Base-by-base conservation (phyloP, 2,797 vertebrate genomes). In the Pelodytes ibericus region DNA sequence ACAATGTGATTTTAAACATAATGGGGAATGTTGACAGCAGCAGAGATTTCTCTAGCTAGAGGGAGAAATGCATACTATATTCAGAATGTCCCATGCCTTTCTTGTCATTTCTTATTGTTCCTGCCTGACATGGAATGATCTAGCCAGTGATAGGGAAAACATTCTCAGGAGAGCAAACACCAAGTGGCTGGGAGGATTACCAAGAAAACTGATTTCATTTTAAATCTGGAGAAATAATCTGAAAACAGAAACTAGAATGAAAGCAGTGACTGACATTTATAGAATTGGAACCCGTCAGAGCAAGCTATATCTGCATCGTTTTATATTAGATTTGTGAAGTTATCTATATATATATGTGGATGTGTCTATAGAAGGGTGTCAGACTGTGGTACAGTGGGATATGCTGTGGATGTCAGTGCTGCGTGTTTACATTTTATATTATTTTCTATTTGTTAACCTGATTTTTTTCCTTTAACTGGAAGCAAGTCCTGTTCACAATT, bases 1-100 rank as follows among this genome's bases (percentile, higher is more conserved):
- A 31, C 49, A 27, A 13, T 65, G 29, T 59, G 69, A 49, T 64
- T 59, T 13, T 29, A 30, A 51, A 18, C 64, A 67, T 49, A 67
- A 67, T 65, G 68, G 75, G 53, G 33, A 20, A 13, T 71, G 68
- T 59, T 77, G 75, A 71, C 75, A 77, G 60, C 58, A 58, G 59
- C 66, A 56, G 49, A 64, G 57, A 64, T 64, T 47, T 47, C 47
- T 31, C 25, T 26, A 62, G 61, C 75, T n/a, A 29, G 51, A 58
- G 71, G 69, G 47, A 65, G 56, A 27, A 58, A 29, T 51, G 41
- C 39, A 51, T 49, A 29, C 18, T 31, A 71, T 71, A 57, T 64
- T 71, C 31, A 56, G 65, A 41, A 20, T 58, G 30, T 26, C 59
- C n/a, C 68, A 66, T 72, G 51, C 61, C 31, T 26, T 59, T 58